Evolutionary conservation across 37 sponge, comb jelly and placozoan genomes (phyloP).

Genomic region (Haliclona indistincta): DNA sequence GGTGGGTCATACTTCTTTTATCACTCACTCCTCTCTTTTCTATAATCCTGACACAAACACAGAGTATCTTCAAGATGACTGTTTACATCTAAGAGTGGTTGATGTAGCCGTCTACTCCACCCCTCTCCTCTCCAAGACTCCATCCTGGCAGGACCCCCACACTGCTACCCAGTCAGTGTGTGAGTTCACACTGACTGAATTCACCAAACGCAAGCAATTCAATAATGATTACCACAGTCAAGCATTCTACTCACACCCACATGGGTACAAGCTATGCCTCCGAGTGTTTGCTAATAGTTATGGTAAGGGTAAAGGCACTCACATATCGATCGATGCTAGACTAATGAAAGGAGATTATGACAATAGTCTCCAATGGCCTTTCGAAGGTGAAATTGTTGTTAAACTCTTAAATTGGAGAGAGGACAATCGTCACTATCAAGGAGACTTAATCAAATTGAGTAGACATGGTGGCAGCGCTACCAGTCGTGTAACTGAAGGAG

Average conservation of each 20-base stretch:
- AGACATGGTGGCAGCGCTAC: neutral
- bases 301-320: neutral
- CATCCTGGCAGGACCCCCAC: no score
- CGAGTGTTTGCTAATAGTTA: neutral
- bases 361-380: neutral
- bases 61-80: slow-evolving; percentile 15
- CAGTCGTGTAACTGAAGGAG: neutral
- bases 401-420: slow-evolving; percentile 4
- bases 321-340: neutral
- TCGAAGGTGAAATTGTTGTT: neutral
- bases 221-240: no score
- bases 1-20: neutral
- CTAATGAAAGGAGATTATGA: neutral
- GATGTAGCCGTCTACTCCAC: neutral
- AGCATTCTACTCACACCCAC: slow-evolving; percentile 14
- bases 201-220: no score
- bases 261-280: slow-evolving; percentile 27
- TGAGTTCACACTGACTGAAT: no score
- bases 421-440: neutral
- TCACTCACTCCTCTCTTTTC: neutral
- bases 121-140: no score
- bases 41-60: neutral
- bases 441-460: neutral
- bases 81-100: neutral
- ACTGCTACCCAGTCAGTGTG: no score